Base-by-base conservation (phyloP, 1,140 invertebrate genomes). In the Teleopsis dalmanni region DNA sequence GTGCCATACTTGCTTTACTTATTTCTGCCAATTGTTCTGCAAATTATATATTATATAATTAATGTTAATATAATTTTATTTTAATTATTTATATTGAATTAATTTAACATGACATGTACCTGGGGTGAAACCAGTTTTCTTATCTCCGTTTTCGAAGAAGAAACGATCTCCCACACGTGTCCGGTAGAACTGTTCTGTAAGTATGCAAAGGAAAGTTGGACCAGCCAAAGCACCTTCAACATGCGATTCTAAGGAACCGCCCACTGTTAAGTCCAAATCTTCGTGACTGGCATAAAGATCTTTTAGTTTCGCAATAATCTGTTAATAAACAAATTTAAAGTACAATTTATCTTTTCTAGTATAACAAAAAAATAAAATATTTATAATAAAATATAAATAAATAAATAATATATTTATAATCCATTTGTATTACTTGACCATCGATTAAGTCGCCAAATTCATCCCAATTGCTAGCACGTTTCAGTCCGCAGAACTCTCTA, bases 151-250 rank as follows among this genome's bases (percentile, higher is more conserved):
- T 70, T 92, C 88, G 59, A 81, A 94, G 80, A 88, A 95, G 67
- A 75, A 87, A 48, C 88, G 74, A 69, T 95, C 91, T 7, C 86
- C 89, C 8, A 83, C 81, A 60, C 90, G 80, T 1, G 88, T 84
- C 49, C 84, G 75, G 57, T 84, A 88, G 69, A 97, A 95, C 70
- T 96, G 92, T 60, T 87, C 87, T 0, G 81, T 83, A 2, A 97
- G 73, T 44, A 98, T 88, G 57, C 91, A 95, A 2, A 90, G 77
- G 74, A 95, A 95, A 0, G 92, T 96, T 3, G 92, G 93, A 1
- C 94, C 95, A 4, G 85, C 76, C 10, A 93, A 72, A 0, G 88
- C 83, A 2, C 84, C 88, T 2, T 80, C 76, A 1, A 93, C 80
- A 46, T 84, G 81, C 1, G 59, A 63, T 70, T 97, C 94, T 14